Base-by-base conservation (phyloP, 2,797 vertebrate genomes). In the Lindbergichthys nudifrons region DNA sequence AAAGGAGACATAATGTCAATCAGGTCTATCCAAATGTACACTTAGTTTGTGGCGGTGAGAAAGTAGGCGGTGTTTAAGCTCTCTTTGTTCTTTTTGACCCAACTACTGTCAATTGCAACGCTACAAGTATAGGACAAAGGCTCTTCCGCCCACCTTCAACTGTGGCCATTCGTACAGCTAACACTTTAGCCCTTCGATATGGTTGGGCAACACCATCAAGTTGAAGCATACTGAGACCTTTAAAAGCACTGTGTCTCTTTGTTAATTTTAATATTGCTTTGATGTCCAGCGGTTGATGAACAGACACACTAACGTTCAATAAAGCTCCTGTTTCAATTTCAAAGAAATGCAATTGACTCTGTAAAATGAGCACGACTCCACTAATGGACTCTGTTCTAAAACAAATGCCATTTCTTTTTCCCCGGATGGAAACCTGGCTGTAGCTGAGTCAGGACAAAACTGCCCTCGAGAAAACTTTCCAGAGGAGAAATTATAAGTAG, bases 401-500 rank as follows among this genome's bases (percentile, higher is more conserved):
- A 84, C 61, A 62, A 78, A 65, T 51, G 69, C 0, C 30, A 36
- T 54, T 71, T 45, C 10, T 18, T 69, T 70, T 41, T 48, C 21
- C 5, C 9, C 10, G 0, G 61, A 60, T 2, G 70, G 47, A 66
- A 80, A 53, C 68, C 59, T 57, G 57, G 41, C 52, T 54, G 66
- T 60, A 63, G 54, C 41, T 43, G 70, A 85, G 63, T 77, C 54
- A 62, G 66, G 43, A 77, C 69, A 80, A 54, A 70, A 62, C 50
- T 85, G 77, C 75, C 73, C 57, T 39, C 32, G 4, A 77, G 77
- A 81, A 81, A 89, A 70, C 60, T 61, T 85, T 74, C 19, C 42
- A 32, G 56, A 66, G 53, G 19, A 39, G 72, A 73, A 46, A 15
- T 48, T 47, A 76, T 47, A 65, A 30, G 41, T 68, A 76, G 36